phyloP scores from a whole-genome alignment of 2,113 vertebrate species.

The Mirounga angustirostris region DNA sequence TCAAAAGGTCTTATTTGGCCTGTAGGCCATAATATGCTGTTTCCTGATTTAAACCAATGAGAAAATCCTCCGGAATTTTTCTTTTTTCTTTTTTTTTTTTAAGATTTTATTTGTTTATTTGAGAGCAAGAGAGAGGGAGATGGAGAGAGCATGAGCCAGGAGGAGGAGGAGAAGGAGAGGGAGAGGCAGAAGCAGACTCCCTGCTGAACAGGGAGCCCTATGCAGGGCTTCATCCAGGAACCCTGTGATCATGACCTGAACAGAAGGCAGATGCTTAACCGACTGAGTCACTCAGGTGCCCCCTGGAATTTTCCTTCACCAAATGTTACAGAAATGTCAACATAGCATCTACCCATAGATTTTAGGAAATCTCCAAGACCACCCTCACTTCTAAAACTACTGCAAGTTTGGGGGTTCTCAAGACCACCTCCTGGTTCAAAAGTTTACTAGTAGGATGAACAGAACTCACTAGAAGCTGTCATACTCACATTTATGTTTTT shows the following conservation, averaged over 20 bases:
- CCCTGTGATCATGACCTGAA: background rate
- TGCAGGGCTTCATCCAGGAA: background rate
- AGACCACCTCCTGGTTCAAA: background rate
- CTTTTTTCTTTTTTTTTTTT: background rate
- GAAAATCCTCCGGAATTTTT: background rate
- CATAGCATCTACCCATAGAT: background rate
- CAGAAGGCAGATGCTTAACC: background rate
- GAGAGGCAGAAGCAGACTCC: background rate
- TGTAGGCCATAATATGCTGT: background rate
- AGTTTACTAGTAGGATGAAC: background rate
- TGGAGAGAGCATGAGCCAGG: background rate
- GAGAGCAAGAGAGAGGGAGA: background rate
- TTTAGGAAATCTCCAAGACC: background rate
- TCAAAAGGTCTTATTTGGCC: background rate
- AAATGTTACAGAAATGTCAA: background rate
- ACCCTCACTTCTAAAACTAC: background rate
- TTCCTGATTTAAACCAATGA: background rate
- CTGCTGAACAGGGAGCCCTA: background rate
- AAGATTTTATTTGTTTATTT: background rate
- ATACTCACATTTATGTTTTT: background rate
- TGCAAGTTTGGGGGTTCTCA: background rate
- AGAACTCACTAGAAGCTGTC: background rate
- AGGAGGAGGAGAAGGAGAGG: background rate
- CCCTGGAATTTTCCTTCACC: background rate
- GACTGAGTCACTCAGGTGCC: background rate